phyloP scores from a whole-genome alignment of 2,888 invertebrate species.

The Julus scandinavius region DNA sequence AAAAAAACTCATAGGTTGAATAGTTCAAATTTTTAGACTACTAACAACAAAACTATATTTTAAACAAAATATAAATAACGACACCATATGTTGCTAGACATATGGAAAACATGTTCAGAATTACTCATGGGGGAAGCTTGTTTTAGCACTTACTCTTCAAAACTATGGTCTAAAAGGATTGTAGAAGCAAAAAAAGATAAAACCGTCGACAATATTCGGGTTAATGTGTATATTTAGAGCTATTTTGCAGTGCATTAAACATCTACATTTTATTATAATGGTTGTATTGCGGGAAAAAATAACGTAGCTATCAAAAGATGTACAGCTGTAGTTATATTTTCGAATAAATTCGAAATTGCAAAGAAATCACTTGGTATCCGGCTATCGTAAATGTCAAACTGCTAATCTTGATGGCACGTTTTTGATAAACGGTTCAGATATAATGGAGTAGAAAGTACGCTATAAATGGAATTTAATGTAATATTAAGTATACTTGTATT shows the following conservation, averaged over 20 bases:
- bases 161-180: not conserved
- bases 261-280: not conserved
- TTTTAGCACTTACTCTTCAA: too few relatives aligned
- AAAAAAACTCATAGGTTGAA: too few relatives aligned
- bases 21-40: too few relatives aligned
- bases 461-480: slow-evolving; percentile 25
- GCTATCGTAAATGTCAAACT: slow-evolving; percentile 17
- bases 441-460: not conserved
- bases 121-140: too few relatives aligned
- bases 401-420: not conserved
- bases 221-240: not conserved
- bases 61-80: too few relatives aligned
- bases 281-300: not conserved
- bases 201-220: not conserved
- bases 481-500: not conserved
- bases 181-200: not conserved
- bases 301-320: not conserved
- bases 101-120: too few relatives aligned
- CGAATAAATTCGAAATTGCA: not conserved
- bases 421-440: not conserved
- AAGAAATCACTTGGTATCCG: not conserved
- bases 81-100: too few relatives aligned
- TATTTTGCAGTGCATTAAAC: not conserved
- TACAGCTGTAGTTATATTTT: not conserved
- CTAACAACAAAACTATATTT: too few relatives aligned